These are phyloP conservation scores for Sphyrna mokarran DNA, from an alignment of 2,113 vertebrate species.

Conservation along the genomic window DNA sequence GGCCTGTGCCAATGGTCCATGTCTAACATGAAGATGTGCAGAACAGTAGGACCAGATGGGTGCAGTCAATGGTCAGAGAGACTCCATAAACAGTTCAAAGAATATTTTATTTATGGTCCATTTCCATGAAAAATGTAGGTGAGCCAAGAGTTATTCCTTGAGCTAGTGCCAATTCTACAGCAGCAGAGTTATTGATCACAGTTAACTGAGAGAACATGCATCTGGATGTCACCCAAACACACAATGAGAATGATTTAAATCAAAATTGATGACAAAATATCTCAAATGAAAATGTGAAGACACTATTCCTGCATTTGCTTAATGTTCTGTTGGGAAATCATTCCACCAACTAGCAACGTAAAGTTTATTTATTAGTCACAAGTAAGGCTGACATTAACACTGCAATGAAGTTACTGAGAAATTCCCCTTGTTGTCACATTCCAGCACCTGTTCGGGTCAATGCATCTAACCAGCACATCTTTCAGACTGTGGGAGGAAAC, in stretches of 20 bases:
- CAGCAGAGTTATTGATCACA: background rate
- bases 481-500: too few relatives aligned
- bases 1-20: background rate
- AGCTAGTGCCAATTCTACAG: background rate
- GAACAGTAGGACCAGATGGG: background rate
- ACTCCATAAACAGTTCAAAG: background rate
- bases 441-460: too few relatives aligned
- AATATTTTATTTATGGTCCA: background rate
- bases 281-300: background rate
- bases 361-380: too few relatives aligned
- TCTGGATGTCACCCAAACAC: background rate
- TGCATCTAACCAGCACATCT: too few relatives aligned
- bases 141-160: background rate
- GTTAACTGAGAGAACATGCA: background rate
- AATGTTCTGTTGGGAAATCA: background rate
- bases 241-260: background rate
- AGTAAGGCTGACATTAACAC: too few relatives aligned
- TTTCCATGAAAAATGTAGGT: background rate
- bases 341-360: background rate
- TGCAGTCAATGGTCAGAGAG: background rate
- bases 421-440: too few relatives aligned
- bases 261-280: background rate
- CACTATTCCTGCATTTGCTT: background rate
- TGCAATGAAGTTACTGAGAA: too few relatives aligned
- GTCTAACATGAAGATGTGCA: slow-evolving; percentile 5